Evolutionary conservation across 1,140 invertebrate species (phyloP).

Genomic region (Cydia strobilella): DNA sequence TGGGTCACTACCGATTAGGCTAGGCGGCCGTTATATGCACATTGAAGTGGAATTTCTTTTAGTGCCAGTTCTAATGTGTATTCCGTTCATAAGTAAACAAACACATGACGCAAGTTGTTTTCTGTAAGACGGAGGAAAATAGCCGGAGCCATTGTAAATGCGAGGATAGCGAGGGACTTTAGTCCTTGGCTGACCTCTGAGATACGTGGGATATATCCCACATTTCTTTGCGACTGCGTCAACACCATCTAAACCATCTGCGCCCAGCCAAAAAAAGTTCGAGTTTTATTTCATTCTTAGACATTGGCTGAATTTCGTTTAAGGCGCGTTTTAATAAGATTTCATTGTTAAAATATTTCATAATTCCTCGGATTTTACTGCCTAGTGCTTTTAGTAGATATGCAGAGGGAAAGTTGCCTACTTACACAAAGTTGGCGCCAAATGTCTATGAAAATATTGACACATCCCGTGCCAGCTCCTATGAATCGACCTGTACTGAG

Average conservation of each 20-base stretch:
- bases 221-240: no score
- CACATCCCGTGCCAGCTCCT: background rate
- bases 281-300: background rate
- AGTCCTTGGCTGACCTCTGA: slow-evolving; percentile 58
- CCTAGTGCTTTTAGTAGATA: background rate
- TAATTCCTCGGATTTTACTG: background rate
- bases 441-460: slow-evolving; percentile 8
- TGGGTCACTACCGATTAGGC: no score
- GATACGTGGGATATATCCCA: slow-evolving; percentile 54
- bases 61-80: background rate
- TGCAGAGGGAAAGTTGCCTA: background rate
- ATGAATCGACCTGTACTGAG: background rate
- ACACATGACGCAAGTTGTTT: slow-evolving; percentile 28
- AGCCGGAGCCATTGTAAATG: slow-evolving; percentile 39
- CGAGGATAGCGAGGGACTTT: slow-evolving; percentile 38
- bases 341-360: background rate
- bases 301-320: background rate
- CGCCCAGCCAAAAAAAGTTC: background rate
- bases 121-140: slow-evolving; percentile 11
- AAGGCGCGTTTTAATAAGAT: background rate
- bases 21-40: no score
- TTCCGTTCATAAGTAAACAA: slow-evolving; percentile 15
- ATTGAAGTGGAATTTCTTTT: no score
- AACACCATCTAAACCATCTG: no score
- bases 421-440: slow-evolving; percentile 1